Conservation (phyloP, 2,888 invertebrate species). For the Diachrysia chrysitis region DNA sequence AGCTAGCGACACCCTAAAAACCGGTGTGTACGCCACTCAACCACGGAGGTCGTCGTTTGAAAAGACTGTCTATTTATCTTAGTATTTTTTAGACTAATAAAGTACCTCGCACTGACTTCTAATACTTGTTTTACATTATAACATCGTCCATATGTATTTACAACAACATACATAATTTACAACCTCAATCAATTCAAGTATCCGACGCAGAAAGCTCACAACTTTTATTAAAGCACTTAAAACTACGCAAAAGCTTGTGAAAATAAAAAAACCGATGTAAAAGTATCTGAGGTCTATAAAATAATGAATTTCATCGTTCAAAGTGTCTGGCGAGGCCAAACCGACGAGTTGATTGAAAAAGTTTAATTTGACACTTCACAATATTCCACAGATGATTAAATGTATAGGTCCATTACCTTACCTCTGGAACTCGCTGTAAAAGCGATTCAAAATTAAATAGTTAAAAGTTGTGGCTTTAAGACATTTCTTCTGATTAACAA, state of each 20-base stretch:
- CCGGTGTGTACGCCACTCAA: too few relatives aligned
- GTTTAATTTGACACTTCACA: slow-evolving; percentile 74
- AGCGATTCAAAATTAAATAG: background rate
- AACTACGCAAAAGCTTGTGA: slow-evolving; percentile 45
- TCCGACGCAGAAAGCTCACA: slow-evolving; percentile 12
- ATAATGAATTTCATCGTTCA: slow-evolving; percentile 60
- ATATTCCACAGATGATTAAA: slow-evolving; percentile 46
- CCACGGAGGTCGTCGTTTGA: too few relatives aligned
- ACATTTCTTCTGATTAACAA: too few relatives aligned
- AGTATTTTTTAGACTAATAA: too few relatives aligned
- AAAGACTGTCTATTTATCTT: too few relatives aligned
- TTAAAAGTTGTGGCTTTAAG: background rate
- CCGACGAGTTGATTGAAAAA: slow-evolving; percentile 76
- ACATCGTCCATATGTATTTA: background rate
- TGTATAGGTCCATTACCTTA: slow-evolving; percentile 35
- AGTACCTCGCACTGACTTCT: background rate
- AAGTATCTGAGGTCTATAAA: slow-evolving; percentile 56
- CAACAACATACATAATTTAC: background rate
- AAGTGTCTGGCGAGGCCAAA: slow-evolving; percentile 55
- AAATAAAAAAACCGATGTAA: slow-evolving; percentile 55
- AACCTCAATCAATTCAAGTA: slow-evolving; percentile 2
- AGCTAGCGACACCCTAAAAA: too few relatives aligned
- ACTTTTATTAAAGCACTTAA: slow-evolving; percentile 6
- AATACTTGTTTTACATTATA: background rate
- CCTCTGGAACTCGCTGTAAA: slow-evolving; percentile 38